Conservation (phyloP, 2,113 vertebrate genomes). For the Chiloscyllium plagiosum region DNA sequence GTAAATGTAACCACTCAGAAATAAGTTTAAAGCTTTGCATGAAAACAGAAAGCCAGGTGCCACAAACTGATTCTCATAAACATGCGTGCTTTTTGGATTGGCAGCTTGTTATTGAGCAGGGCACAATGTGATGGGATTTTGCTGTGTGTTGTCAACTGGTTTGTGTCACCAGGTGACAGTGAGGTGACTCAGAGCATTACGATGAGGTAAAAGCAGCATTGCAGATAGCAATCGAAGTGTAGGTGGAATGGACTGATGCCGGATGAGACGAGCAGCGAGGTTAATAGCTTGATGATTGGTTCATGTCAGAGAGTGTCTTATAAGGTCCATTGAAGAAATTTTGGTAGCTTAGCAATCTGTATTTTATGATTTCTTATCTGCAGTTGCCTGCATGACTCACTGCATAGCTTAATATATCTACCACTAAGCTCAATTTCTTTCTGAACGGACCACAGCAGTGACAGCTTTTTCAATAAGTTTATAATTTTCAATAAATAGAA, state of each 20-base stretch:
- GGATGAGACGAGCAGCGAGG: conserved; percentile 13
- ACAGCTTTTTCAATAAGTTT: background rate
- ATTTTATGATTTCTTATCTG: background rate
- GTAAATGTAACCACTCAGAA: background rate
- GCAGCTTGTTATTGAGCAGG: background rate
- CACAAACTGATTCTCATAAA: background rate
- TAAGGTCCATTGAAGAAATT: background rate
- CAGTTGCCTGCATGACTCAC: background rate
- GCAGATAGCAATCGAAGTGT: background rate
- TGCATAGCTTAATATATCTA: background rate
- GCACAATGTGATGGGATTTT: background rate
- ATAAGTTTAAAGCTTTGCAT: background rate
- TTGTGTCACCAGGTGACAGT: conserved; percentile 41
- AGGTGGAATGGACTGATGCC: conserved; percentile 35
- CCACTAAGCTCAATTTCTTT: background rate
- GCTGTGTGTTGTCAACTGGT: background rate
- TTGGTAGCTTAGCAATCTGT: conserved; percentile 5
- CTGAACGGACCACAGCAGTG: background rate
- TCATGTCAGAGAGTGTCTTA: background rate
- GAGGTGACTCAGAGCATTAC: background rate
- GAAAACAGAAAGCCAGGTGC: background rate
- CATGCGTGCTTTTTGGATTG: background rate
- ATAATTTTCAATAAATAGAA: background rate
- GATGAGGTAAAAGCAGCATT: conserved; percentile 11
- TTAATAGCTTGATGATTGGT: conserved; percentile 40